A percentile compares a stretch with the other conserved stretches of the same genome.
Evolutionary conservation across 2,113 vertebrate species (phyloP).

Genomic region (Picathartes gymnocephalus): DNA sequence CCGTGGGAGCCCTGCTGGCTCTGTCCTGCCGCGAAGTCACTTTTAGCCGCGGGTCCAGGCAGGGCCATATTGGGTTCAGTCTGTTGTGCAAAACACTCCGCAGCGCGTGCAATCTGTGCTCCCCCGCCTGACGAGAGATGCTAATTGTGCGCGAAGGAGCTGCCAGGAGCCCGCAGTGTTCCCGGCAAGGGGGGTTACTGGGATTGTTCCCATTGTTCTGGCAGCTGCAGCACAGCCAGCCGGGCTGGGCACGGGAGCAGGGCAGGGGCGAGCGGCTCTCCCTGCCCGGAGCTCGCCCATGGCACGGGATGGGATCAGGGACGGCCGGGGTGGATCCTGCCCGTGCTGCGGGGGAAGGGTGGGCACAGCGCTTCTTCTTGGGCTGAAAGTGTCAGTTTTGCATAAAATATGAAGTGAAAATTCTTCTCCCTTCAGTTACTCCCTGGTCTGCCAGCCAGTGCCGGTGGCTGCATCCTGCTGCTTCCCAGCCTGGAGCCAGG

Average conservation of each 20-base stretch:
- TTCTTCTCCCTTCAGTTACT: background rate
- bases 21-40: background rate
- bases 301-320: background rate
- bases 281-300: background rate
- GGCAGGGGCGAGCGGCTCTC: background rate
- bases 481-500: background rate
- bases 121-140: slow-evolving; percentile 34
- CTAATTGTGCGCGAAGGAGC: slow-evolving; percentile 55
- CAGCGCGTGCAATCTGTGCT: slow-evolving; percentile 53
- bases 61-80: slow-evolving; percentile 57
- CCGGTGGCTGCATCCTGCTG: background rate
- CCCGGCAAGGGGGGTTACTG: background rate
- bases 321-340: background rate
- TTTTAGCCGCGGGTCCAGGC: slow-evolving; percentile 6
- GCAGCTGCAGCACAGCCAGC: slow-evolving; percentile 33
- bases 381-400: background rate
- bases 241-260: background rate
- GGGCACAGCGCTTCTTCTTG: background rate
- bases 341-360: background rate
- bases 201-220: slow-evolving; percentile 32
- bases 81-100: slow-evolving; percentile 52
- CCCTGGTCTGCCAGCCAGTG: background rate
- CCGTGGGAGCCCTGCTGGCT: background rate
- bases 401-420: background rate
- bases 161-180: slow-evolving; percentile 41